Evolutionary conservation across 2,113 vertebrate species (phyloP), one percentile per base, ranked within the genome.

Genomic region (Falcunculus frontatus): DNA sequence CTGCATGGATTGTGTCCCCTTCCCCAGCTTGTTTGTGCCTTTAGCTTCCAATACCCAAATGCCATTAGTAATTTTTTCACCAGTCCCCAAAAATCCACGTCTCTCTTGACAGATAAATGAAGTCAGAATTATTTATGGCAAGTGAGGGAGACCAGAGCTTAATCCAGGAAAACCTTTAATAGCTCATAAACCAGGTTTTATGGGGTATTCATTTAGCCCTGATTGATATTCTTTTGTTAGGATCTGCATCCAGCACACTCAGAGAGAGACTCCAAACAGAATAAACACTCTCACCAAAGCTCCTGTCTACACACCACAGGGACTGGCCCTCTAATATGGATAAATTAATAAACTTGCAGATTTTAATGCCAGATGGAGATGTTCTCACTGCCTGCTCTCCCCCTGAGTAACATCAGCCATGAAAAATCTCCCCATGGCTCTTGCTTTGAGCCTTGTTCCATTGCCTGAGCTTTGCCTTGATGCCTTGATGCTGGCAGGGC

Each of bases 211-310:
- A 7, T 79, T 88, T 88, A 89, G 76, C 29, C 44, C 37, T 90
- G 79, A 94, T 39, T 81, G 83, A 93, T 89, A 88, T 56, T 86
- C 88, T 86, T 95, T 92, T 93, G 92, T 93, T 93, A 68, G 69
- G 41, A 44, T 90, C 57, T 84, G 75, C 60, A 90, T 88, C 76
- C 88, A 89, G 79, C 49, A n/a, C 2, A 3, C 69, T 90, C 30
- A 5, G 62, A 69, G 39, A 53, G 17, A 44, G 55, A 63, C 19
- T 94, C 78, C 70, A 80, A 69, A 39, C 33, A 37, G 64, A 57
- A 77, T 41, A 63, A 86, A 90, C 19, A 21, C 50, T 69, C 75
- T 41, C 62, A 76, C 72, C n/a, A 35, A 87, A 90, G 60, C 68
- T n/a, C 33, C 91, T 52, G 27, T 55, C 49, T 87, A 20, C 53